Percentiles rank a stretch among this genome's conserved stretches.
Conservation (phyloP, 2,797 vertebrate species). For the Schizopygopsis pylzovi region DNA sequence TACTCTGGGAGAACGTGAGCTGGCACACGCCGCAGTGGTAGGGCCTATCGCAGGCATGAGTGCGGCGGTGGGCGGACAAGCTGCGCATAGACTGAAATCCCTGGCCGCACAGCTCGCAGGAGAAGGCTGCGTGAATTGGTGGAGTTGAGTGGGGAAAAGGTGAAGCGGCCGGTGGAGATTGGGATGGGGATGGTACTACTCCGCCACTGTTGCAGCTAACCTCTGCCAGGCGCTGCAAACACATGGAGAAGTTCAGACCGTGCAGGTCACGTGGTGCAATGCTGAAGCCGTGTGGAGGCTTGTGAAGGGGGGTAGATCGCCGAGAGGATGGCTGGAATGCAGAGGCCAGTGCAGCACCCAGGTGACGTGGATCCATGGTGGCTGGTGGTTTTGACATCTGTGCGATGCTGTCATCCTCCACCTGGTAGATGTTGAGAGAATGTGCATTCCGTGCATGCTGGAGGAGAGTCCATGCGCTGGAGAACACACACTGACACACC, state of each 20-base stretch:
- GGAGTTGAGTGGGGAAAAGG: constrained; percentile 71
- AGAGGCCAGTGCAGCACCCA: constrained; percentile 73
- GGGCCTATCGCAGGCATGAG: constrained; percentile 77
- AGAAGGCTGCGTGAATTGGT: constrained; percentile 63
- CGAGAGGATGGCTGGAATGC: constrained; percentile 71
- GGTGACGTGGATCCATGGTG: constrained; percentile 74
- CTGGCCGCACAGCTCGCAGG: constrained; percentile 81
- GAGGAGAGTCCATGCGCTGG: constrained; percentile 81
- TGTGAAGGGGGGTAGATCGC: constrained; percentile 64
- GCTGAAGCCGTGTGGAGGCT: constrained; percentile 49
- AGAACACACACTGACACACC: constrained; percentile 80
- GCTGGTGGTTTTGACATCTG: constrained; percentile 61
- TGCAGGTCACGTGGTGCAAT: constrained; percentile 60
- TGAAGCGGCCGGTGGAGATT: constrained; percentile 74
- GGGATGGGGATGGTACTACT: constrained; percentile 72
- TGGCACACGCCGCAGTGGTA: constrained; percentile 82
- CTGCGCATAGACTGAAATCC: constrained; percentile 82
- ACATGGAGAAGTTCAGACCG: constrained; percentile 80
- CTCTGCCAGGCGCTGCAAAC: constrained; percentile 76
- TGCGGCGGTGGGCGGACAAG: constrained; percentile 83
- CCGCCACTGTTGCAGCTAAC: constrained; percentile 68
- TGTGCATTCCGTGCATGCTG: constrained; percentile 85
- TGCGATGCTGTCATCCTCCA: constrained; percentile 61
- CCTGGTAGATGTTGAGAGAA: constrained; percentile 84
- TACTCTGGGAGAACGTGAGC: constrained; percentile 78